A percentile compares a stretch with the other conserved stretches of the same genome.
Evolutionary conservation across 2,888 invertebrate genomes (phyloP).

Genomic region (Chrysomela aeneicollis): DNA sequence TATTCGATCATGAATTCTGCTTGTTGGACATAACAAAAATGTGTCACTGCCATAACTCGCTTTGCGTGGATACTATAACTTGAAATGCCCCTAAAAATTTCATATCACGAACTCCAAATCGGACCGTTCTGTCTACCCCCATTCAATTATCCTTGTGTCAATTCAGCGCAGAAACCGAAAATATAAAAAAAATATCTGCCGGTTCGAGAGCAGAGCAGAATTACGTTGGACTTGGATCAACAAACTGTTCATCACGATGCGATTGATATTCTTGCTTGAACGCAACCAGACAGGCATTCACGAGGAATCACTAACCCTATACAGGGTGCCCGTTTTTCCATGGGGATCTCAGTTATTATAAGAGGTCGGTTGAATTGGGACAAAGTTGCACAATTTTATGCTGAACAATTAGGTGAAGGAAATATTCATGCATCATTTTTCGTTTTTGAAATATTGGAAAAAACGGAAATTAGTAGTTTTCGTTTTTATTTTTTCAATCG

Average conservation of each 20-base stretch:
- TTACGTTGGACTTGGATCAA: constrained; percentile 36
- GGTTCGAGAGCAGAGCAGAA: not conserved
- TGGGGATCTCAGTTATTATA: no score
- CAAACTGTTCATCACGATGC: constrained; percentile 41
- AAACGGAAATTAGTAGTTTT: no score
- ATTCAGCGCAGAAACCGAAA: not conserved
- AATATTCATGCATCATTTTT: no score
- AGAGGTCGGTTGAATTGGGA: no score
- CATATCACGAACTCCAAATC: not conserved
- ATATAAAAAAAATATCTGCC: not conserved
- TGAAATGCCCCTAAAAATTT: constrained; percentile 1
- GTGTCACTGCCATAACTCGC: not conserved
- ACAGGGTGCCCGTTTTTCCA: no score
- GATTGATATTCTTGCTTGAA: constrained; percentile 42
- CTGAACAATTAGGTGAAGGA: no score
- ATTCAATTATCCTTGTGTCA: constrained; percentile 8
- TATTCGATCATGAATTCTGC: not conserved
- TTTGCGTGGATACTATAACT: not conserved
- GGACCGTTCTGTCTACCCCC: not conserved
- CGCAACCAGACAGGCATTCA: constrained; percentile 15
- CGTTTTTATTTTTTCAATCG: no score
- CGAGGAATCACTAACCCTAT: no score
- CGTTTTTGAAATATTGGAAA: no score
- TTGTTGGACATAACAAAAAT: not conserved
- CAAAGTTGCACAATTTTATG: no score